These are phyloP conservation scores for Sialia sialis DNA, from an alignment of 2,113 vertebrate genomes.

Conservation along the genomic window DNA sequence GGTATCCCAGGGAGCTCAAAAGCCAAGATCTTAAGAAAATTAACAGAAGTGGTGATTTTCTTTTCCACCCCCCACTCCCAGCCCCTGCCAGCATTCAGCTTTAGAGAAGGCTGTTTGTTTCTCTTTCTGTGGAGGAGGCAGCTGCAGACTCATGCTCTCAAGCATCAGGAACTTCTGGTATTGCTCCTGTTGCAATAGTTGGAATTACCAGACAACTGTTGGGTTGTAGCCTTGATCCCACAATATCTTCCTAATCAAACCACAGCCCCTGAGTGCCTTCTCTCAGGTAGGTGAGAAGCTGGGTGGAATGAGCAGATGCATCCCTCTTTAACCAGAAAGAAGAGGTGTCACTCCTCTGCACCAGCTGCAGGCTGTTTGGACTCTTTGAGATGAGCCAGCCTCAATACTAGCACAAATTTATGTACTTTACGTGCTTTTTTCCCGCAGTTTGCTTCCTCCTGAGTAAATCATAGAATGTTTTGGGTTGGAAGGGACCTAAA, in stretches of 20 bases:
- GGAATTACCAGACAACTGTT: not conserved
- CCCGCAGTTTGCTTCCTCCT: not conserved
- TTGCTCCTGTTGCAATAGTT: not conserved
- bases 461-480: not conserved
- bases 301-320: not conserved
- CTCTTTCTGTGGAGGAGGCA: not conserved
- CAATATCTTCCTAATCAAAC: not conserved
- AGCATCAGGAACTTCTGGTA: not conserved
- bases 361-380: not conserved
- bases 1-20: constrained; percentile 33
- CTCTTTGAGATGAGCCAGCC: not conserved
- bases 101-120: not conserved
- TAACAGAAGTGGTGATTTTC: not conserved
- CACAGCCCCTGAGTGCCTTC: not conserved
- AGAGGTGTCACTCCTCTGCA: not conserved
- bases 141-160: not conserved
- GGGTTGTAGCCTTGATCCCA: not conserved
- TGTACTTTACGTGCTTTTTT: not conserved
- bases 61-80: not conserved
- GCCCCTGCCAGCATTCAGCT: not conserved
- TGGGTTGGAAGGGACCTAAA: not conserved
- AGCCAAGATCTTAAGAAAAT: constrained; percentile 22
- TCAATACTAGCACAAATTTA: not conserved
- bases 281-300: not conserved
- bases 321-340: not conserved